A percentile compares a stretch with the other conserved stretches of the same genome.
Evolutionary conservation across 64 coral and sea anemone genomes (phyloP).

Genomic region (Dendrophyllia cribrosa): DNA sequence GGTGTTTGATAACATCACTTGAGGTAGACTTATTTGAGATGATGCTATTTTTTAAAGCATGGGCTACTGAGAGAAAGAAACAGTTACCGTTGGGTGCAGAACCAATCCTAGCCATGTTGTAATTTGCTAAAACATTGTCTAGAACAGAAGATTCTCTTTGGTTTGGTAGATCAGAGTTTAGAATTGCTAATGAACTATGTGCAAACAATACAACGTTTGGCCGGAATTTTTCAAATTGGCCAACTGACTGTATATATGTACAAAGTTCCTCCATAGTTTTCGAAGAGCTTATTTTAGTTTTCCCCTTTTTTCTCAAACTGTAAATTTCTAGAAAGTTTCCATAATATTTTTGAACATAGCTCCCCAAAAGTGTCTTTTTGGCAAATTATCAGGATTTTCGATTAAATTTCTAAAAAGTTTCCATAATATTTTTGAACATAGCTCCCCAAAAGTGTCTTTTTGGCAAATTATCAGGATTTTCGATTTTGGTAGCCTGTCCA

Average conservation of each 20-base stretch:
- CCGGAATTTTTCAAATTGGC: conserved; percentile 19
- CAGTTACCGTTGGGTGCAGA: conserved; percentile 31
- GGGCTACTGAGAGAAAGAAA: conserved; percentile 35
- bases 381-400: no score
- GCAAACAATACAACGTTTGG: conserved; percentile 60
- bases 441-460: no score
- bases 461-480: no score
- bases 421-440: no score
- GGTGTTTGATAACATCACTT: conserved; percentile 43
- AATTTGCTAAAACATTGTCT: conserved; percentile 27
- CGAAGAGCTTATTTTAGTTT: conserved; percentile 3
- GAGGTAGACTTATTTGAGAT: conserved; percentile 15
- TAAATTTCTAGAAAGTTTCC: no score
- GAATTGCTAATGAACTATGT: conserved; percentile 46
- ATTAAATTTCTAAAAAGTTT: no score
- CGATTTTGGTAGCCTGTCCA: no score
- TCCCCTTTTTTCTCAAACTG: no score
- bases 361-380: no score
- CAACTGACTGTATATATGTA: conserved; percentile 16
- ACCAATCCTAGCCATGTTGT: conserved; percentile 20
- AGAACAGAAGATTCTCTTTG: conserved; percentile 20
- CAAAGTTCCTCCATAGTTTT: conserved; percentile 20
- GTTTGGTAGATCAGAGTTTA: conserved; percentile 28
- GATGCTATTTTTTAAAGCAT: background rate
- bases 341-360: no score